Base-by-base conservation (phyloP, 2,888 invertebrate genomes). In the Heteromurus nitidus region DNA sequence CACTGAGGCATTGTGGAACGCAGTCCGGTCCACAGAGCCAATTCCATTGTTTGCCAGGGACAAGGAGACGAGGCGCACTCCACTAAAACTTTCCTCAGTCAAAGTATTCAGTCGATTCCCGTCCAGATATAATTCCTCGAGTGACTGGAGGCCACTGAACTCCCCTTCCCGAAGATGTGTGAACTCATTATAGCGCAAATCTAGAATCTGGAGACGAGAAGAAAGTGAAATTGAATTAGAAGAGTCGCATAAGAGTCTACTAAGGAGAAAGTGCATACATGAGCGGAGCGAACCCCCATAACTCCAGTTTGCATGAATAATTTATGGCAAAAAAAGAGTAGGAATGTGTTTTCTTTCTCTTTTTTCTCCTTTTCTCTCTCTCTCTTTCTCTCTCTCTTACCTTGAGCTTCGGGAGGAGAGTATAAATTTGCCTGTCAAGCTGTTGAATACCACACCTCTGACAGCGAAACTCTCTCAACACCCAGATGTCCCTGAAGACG, bases 371-470 rank as follows among this genome's bases (percentile, higher is more conserved):
- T 13, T 36, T 36, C 7, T 36, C 36, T 36, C 9, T 36, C 36
- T 9, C 36, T 7, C 36, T 13, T 9, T 36, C 36, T 9, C 55
- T n/a, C n/a, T n/a, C n/a, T n/a, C 2, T 20, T 88, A 93, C 93
- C 86, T 92, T 92, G 83, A 95, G 91, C 88, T 92, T 92, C 83
- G 94, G 92, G 88, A 94, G 91, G 87, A 94, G 91, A 89, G 94
- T 93, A 90, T 95, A 95, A 87, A 95, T 92, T 89, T 94, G 93
- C 11, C 94, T 93, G 90, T 95, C 95, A 87, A 95, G 92, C 89
- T 93, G 92, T 87, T 92, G 91, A 86, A 95, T 89, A 76, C 92
- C 91, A 89, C 95, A 95, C 85, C 91, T 91, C 85, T 95, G 91
- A 89, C 95, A 94, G 88, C 92, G 93, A 86, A 95, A 92, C 82